Conservation (phyloP, 1,140 invertebrate species). For the Thaumetopoea pityocampa region DNA sequence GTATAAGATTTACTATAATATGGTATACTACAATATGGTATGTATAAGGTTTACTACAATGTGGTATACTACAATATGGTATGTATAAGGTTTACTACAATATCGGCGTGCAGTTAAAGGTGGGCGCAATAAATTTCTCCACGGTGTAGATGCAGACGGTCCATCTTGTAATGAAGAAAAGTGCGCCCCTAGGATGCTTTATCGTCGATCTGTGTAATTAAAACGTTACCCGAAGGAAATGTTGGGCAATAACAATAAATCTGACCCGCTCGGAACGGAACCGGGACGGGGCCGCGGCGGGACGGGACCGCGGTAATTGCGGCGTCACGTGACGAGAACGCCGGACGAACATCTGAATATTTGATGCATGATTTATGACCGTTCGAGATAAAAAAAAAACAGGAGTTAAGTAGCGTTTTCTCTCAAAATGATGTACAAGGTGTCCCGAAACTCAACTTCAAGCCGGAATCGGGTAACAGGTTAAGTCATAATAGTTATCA, state of each 20-base stretch:
- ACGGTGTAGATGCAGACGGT: conserved; percentile 47
- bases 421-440: too few species aligned
- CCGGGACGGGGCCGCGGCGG: conserved; percentile 36
- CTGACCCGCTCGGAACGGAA: conserved; percentile 54
- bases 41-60: too few species aligned
- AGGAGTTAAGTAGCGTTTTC: too few species aligned
- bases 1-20: too few species aligned
- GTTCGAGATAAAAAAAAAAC: too few species aligned
- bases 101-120: conserved; percentile 6
- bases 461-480: too few species aligned
- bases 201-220: conserved; percentile 75
- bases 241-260: conserved; percentile 73
- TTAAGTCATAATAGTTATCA: too few species aligned
- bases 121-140: conserved; percentile 13
- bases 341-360: conserved; percentile 10
- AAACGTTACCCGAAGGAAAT: conserved; percentile 74
- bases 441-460: too few species aligned
- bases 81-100: background rate
- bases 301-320: conserved; percentile 54
- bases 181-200: conserved; percentile 71
- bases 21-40: too few species aligned
- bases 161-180: conserved; percentile 75
- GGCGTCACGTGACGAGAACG: conserved; percentile 28
- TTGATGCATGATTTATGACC: too few species aligned
- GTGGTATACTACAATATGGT: too few species aligned